Evolutionary conservation across 2,113 vertebrate species (phyloP).

Genomic region (Talpa occidentalis): DNA sequence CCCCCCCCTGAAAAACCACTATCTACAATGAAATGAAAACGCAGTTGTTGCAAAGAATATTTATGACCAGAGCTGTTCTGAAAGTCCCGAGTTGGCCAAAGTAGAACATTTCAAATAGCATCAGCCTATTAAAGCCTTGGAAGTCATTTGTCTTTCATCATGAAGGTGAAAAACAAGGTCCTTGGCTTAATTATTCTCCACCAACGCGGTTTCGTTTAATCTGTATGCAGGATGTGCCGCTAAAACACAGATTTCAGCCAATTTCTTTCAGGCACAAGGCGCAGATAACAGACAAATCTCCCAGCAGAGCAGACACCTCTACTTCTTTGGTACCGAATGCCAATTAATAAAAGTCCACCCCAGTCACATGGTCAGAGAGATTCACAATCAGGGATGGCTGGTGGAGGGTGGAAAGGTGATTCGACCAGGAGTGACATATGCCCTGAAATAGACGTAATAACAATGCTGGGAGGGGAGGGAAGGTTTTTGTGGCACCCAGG

Average conservation of each 20-base stretch:
- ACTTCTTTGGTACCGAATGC: neutral
- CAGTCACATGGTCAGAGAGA: neutral
- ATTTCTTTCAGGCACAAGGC: slow-evolving; percentile 50
- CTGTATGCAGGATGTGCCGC: slow-evolving; percentile 58
- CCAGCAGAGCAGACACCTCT: neutral
- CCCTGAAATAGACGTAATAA: neutral
- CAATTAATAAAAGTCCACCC: neutral
- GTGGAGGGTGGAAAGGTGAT: neutral
- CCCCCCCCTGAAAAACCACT: neutral
- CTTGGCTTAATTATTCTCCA: slow-evolving; percentile 68
- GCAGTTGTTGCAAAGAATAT: neutral
- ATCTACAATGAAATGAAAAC: slow-evolving; percentile 7
- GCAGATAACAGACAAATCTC: slow-evolving; percentile 56
- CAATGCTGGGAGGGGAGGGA: neutral
- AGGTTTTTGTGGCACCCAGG: neutral
- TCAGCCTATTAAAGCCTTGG: slow-evolving; percentile 39
- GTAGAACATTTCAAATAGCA: slow-evolving; percentile 40
- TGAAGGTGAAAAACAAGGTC: slow-evolving; percentile 80
- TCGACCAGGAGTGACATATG: neutral
- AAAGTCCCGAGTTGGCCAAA: slow-evolving; percentile 9
- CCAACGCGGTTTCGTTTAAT: slow-evolving; percentile 53
- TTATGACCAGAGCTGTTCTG: slow-evolving; percentile 19
- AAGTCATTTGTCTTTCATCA: slow-evolving; percentile 72
- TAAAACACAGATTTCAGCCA: slow-evolving; percentile 56
- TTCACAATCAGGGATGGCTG: neutral